phyloP scores from a whole-genome alignment of 2,113 vertebrate genomes.

The Apeltes quadracus region DNA sequence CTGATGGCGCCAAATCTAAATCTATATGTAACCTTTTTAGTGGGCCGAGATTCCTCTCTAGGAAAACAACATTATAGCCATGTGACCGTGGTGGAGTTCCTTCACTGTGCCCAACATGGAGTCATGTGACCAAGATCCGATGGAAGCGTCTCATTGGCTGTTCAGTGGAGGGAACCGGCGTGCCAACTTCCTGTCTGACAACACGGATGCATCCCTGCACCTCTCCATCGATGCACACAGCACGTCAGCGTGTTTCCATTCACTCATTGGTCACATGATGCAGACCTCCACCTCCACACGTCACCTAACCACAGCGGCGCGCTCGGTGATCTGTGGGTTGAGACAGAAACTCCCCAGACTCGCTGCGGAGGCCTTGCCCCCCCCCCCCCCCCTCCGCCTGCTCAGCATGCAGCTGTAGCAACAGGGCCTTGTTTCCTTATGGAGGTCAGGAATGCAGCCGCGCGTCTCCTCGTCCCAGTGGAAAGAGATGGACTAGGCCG shows the following conservation, averaged over 20 bases:
- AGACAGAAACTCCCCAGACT: conserved; percentile 36
- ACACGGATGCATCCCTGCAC: too few relatives aligned
- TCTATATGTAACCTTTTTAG: too few relatives aligned
- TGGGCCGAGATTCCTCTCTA: too few relatives aligned
- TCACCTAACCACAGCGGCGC: conserved; percentile 12
- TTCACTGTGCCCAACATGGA: too few relatives aligned
- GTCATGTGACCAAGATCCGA: too few relatives aligned
- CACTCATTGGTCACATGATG: conserved; percentile 22
- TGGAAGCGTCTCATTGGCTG: too few relatives aligned
- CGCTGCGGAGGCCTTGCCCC: conserved; percentile 14
- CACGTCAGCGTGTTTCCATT: too few relatives aligned
- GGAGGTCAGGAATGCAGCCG: conserved; percentile 67
- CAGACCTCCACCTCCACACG: conserved; percentile 11
- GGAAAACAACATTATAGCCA: too few relatives aligned
- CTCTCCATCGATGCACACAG: too few relatives aligned
- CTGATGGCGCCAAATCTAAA: not conserved
- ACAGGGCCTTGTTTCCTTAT: conserved; percentile 64
- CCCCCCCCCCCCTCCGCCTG: conserved; percentile 43
- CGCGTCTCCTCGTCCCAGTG: conserved; percentile 61
- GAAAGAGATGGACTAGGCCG: conserved; percentile 66
- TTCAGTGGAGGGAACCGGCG: too few relatives aligned
- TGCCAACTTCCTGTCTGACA: too few relatives aligned
- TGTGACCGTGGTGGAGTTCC: too few relatives aligned
- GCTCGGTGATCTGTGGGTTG: conserved; percentile 29
- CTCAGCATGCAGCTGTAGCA: conserved; percentile 76